Base-by-base conservation (phyloP, 2,888 invertebrate genomes). In the Tenthredo mesomela region DNA sequence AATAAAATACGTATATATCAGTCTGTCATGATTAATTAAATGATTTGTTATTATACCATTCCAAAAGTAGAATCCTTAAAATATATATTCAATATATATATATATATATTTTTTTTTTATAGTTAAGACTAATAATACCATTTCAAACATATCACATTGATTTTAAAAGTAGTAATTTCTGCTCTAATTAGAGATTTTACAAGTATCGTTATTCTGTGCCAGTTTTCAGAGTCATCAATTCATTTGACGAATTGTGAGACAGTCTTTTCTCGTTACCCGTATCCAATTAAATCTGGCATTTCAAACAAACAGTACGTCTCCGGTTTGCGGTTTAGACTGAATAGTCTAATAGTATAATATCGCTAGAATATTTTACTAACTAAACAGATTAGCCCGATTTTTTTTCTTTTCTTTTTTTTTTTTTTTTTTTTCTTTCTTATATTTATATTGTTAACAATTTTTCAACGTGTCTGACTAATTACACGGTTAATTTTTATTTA, bases 171-270 rank as follows among this genome's bases (percentile, higher is more conserved):
- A 87, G 87, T 86, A 88, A 89, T 89, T 87, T 86, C 84, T 47
- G 86, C 85, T 86, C 87, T 89, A 89, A 89, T 89, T 89, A 88
- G 88, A 87, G 87, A 87, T 75, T 87, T 84, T 85, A 85, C 70
- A 10, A 54, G 82, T 12, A 7, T 70, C 7, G 18, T 12, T 15
- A 12, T n/a, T 1, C 10, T 70, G 50, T 77, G 85, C 85, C 85
- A 86, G 77, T 82, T 65, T 65, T 40, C 61, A 43, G 85, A 85
- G 78, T 83, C 87, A 88, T 89, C 89, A 88, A 89, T 90, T 89
- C 85, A 83, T 87, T 89, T 88, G 89, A 89, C 88, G 86, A 86
- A 87, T 88, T 83, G 54, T 82, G 77, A 84, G 78, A 58, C 82
- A 82, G 82, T 50, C 67, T 82, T 70, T 82, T 82, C 82, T 65